Conservation (phyloP, 2,888 invertebrate species). For the Cistogaster globosa region DNA sequence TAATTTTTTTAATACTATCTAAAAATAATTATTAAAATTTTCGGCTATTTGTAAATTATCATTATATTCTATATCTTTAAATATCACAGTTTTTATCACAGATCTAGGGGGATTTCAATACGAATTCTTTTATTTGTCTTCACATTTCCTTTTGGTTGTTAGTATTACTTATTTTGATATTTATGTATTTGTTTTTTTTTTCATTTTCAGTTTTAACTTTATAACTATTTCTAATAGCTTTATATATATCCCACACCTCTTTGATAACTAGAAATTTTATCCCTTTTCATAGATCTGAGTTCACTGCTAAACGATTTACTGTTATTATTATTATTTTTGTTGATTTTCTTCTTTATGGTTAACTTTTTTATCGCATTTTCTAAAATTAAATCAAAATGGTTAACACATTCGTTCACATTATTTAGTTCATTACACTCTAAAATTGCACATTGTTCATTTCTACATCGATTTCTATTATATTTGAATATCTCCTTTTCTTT, state of each 20-base stretch:
- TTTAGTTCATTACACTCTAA: not conserved
- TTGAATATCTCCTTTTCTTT: too few relatives aligned
- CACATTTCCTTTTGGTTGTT: not conserved
- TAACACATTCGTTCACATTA: too few relatives aligned
- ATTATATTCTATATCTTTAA: not conserved
- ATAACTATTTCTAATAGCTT: not conserved
- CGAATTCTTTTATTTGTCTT: not conserved
- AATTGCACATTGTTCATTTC: not conserved
- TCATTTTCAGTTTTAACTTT: too few relatives aligned
- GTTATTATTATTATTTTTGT: not conserved
- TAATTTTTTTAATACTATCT: too few relatives aligned
- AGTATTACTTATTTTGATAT: not conserved
- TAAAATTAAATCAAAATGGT: too few relatives aligned
- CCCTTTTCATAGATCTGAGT: too few relatives aligned
- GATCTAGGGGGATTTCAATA: not conserved
- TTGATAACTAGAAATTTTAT: not conserved
- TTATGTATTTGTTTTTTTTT: not conserved
- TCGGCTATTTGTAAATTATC: not conserved
- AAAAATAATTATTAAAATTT: too few relatives aligned
- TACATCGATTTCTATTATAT: not conserved
- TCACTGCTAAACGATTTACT: not conserved
- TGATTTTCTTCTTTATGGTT: too few relatives aligned
- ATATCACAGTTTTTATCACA: too few relatives aligned
- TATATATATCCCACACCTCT: not conserved
- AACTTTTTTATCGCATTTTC: too few relatives aligned